phyloP scores from a whole-genome alignment of 2,113 vertebrate genomes.

The Oceanites oceanicus region DNA sequence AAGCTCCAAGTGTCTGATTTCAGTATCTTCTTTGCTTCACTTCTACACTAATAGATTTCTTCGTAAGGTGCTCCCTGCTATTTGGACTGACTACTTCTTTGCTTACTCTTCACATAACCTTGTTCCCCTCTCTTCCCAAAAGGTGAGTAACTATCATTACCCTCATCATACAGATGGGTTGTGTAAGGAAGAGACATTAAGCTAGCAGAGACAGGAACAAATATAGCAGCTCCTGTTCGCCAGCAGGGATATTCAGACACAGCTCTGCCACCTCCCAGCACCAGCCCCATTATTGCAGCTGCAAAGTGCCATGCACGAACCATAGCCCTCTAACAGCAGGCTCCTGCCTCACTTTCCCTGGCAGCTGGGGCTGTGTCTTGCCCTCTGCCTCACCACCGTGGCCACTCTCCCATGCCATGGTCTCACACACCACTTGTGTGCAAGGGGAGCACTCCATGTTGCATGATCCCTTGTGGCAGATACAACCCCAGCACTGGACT shows the following conservation, averaged over 20 bases:
- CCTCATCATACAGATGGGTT: rapidly evolving
- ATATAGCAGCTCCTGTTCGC: background rate
- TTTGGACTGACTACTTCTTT: background rate
- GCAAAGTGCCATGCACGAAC: background rate
- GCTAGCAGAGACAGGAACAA: background rate
- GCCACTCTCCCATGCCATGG: background rate
- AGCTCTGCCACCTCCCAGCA: background rate
- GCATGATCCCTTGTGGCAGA: background rate
- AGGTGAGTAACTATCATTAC: background rate
- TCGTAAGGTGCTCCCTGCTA: background rate
- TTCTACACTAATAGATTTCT: background rate
- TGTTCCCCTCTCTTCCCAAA: background rate
- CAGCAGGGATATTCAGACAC: rapidly evolving
- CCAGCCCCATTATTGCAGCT: background rate
- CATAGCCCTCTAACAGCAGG: background rate
- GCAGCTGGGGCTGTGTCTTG: background rate
- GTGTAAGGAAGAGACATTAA: background rate
- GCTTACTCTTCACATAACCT: background rate
- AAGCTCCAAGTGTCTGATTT: background rate
- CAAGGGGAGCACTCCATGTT: background rate
- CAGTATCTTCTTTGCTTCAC: background rate
- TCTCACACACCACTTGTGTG: background rate
- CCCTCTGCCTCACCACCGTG: background rate
- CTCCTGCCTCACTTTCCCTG: background rate
- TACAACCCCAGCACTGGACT: background rate